These are phyloP conservation scores for Zaprionus camerounensis DNA, from an alignment of 1,140 invertebrate genomes.

Conservation along the genomic window DNA sequence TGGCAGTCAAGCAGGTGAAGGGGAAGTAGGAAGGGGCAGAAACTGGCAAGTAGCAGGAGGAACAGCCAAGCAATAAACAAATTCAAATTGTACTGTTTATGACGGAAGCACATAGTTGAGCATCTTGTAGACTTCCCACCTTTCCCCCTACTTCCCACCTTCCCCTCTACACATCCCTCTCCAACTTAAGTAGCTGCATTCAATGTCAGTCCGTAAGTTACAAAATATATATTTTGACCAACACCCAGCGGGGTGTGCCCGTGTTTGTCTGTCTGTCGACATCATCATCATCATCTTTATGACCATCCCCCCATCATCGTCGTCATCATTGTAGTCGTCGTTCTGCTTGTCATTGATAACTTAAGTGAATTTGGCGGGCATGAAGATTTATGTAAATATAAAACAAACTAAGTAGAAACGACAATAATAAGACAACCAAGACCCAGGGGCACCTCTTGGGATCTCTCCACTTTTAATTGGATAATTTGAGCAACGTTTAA, in stretches of 20 bases:
- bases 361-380: constrained; percentile 44
- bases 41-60: background rate
- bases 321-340: background rate
- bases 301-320: background rate
- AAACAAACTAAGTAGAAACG: constrained; percentile 53
- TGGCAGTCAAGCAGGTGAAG: background rate
- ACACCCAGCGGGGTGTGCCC: constrained; percentile 25
- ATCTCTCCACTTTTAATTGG: constrained; percentile 61
- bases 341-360: constrained; percentile 28
- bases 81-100: constrained; percentile 66
- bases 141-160: too few relatives aligned
- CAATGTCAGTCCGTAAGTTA: constrained; percentile 58
- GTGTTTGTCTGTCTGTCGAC: constrained; percentile 1
- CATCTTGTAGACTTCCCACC: constrained; percentile 2
- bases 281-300: background rate
- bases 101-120: constrained; percentile 60
- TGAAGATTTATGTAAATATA: constrained; percentile 80
- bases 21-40: background rate
- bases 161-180: background rate
- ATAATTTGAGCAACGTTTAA: constrained; percentile 66
- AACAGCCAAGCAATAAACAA: constrained; percentile 53
- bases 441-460: constrained; percentile 28
- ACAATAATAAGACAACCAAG: constrained; percentile 39
- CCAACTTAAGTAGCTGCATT: constrained; percentile 63
- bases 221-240: constrained; percentile 43